Base-by-base conservation (phyloP, 2,888 invertebrate species). In the Myathropa florea region DNA sequence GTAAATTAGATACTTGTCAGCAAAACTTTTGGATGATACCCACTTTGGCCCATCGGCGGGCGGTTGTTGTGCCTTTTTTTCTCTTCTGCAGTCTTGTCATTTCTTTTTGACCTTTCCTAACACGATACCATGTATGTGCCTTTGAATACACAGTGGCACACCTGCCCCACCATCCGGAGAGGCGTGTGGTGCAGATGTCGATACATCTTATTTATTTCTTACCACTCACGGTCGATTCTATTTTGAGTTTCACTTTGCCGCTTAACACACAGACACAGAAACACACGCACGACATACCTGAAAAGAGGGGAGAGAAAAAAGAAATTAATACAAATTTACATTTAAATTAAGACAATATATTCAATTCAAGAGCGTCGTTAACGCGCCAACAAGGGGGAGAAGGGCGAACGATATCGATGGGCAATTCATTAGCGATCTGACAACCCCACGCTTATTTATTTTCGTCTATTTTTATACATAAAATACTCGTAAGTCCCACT, bases 41-140 rank as follows among this genome's bases (percentile, higher is more conserved):
- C 39, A 12, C 6, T 0, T 10, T 9, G 33, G 33, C 33, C 33
- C 33, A 33, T 33, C 33, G 33, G 33, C 33, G 33, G 33, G 53
- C 53, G n/a, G 18, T 14, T 53, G 53, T 14, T 53, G n/a, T n/a
- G n/a, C n/a, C n/a, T n/a, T n/a, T n/a, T n/a, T 3, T 14, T 57
- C 57, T 21, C 24, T 53, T 53, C 14, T 30, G 68, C 71, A 46
- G 36, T 63, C 76, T 71, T 77, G 36, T 60, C 33, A 68, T 79
- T 78, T 81, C 21, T 46, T 46, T 18, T 86, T 79, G 83, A 86
- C 86, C 86, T 86, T 86, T 86, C 86, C 83, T 86, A 86, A 86
- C 83, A 78, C 60, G 33, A 46, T 75, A 68, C 61, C 75, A 36
- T n/a, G 46, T 46, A 46, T 12, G n/a, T n/a, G n/a, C 46, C 18